A percentile compares a stretch with the other conserved stretches of the same genome.
Conservation (phyloP, 2,888 invertebrate species). For the Branchipolynoe longqiensis region DNA sequence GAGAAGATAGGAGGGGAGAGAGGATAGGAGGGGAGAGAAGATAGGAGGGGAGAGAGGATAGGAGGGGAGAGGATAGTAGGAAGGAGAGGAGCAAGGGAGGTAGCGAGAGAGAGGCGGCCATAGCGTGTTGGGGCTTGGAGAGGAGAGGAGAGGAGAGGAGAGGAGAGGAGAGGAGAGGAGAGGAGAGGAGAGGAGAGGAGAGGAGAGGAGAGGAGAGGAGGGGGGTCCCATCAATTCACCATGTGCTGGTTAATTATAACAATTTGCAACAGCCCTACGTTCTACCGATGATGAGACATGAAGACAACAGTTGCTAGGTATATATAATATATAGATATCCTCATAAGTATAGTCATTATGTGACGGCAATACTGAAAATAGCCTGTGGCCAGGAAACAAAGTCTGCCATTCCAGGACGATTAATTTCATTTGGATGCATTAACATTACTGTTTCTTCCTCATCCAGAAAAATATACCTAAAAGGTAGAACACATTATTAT, state of each 20-base stretch:
- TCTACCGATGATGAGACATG: constrained; percentile 59
- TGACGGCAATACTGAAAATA: too few relatives aligned
- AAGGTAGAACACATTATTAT: too few relatives aligned
- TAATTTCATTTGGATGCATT: too few relatives aligned
- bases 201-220: neutral
- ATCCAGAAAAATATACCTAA: too few relatives aligned
- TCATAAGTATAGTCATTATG: constrained; percentile 38
- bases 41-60: too few relatives aligned
- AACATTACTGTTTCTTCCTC: too few relatives aligned
- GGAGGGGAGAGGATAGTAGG: too few relatives aligned
- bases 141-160: neutral
- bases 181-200: neutral
- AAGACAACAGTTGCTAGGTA: constrained; percentile 55
- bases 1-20: too few relatives aligned
- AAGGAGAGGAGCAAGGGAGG: neutral
- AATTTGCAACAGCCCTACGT: constrained; percentile 56
- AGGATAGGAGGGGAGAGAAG: too few relatives aligned
- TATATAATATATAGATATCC: constrained; percentile 39
- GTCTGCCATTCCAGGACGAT: too few relatives aligned
- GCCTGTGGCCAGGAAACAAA: too few relatives aligned
- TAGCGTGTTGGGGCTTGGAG: neutral
- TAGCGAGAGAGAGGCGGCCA: neutral
- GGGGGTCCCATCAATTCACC: constrained; percentile 48
- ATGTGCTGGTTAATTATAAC: constrained; percentile 30
- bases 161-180: neutral